phyloP scores from a whole-genome alignment of 1,140 invertebrate genomes.

The Macrostomum lignano region DNA sequence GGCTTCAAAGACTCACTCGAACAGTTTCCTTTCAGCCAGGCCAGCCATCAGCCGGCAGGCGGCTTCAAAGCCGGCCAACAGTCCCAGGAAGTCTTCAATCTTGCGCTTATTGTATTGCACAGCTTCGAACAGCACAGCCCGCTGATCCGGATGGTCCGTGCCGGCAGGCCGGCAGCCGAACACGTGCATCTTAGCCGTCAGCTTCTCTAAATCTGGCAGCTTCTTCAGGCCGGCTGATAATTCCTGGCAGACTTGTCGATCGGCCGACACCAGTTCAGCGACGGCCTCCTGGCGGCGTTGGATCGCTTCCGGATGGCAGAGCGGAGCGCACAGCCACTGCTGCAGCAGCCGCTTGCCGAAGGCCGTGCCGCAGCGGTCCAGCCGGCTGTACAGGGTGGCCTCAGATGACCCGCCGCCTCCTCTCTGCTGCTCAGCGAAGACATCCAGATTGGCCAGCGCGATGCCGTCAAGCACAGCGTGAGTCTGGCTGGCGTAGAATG shows the following conservation, averaged over 20 bases:
- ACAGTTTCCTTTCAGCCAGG: too few relatives aligned
- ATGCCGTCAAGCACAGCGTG: constrained; percentile 43
- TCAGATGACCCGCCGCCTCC: constrained; percentile 31
- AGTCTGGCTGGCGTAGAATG: constrained; percentile 4
- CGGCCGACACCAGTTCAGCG: constrained; percentile 39
- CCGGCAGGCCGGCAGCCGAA: constrained; percentile 45
- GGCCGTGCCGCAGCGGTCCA: constrained; percentile 60
- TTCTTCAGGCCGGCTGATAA: constrained; percentile 38
- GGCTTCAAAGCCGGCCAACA: too few relatives aligned
- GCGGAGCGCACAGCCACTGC: constrained; percentile 68
- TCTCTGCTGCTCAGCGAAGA: constrained; percentile 41
- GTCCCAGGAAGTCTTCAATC: constrained; percentile 51
- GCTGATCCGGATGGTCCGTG: constrained; percentile 54
- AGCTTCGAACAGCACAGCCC: constrained; percentile 71
- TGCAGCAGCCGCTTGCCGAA: constrained; percentile 65
- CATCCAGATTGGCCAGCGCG: constrained; percentile 57
- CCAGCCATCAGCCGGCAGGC: too few relatives aligned
- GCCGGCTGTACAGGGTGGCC: constrained; percentile 45
- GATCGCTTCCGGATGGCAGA: constrained; percentile 47
- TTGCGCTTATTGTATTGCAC: constrained; percentile 56
- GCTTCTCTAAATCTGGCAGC: constrained; percentile 68
- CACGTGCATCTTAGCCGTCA: constrained; percentile 67
- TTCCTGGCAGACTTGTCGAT: too few relatives aligned
- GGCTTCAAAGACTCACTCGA: too few relatives aligned
- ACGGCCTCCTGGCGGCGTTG: constrained; percentile 52